phyloP scores from a whole-genome alignment of 1,140 invertebrate genomes.

The Oncopodura yosiiana region DNA sequence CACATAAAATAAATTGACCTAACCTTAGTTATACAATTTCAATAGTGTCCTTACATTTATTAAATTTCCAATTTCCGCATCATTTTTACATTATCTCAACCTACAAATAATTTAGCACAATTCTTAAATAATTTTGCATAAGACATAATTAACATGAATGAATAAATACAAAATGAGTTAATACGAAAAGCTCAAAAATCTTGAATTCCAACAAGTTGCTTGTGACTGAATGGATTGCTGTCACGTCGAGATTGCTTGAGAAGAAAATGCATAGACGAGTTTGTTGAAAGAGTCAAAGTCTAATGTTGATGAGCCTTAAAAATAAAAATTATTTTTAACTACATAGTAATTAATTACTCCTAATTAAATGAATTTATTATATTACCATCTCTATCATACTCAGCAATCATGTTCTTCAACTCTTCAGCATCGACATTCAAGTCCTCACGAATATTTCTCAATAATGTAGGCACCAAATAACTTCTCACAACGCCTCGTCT shows the following conservation, averaged over 20 bases:
- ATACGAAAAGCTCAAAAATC: neutral
- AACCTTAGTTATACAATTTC: too few relatives aligned
- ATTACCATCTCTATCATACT: slow-evolving; percentile 3
- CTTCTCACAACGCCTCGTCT: slow-evolving; percentile 13
- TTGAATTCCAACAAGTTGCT: neutral
- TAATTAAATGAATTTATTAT: neutral
- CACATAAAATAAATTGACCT: too few relatives aligned
- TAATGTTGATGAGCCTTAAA: too few relatives aligned
- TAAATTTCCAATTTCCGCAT: too few relatives aligned
- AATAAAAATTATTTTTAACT: too few relatives aligned
- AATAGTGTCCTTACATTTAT: too few relatives aligned
- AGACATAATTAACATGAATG: too few relatives aligned
- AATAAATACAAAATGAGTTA: too few relatives aligned
- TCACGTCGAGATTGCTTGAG: neutral
- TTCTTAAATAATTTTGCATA: too few relatives aligned
- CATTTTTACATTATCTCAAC: too few relatives aligned
- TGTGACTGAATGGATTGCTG: neutral
- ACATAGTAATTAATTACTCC: too few relatives aligned
- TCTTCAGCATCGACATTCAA: slow-evolving; percentile 8
- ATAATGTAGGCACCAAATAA: slow-evolving; percentile 14
- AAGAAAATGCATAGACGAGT: neutral
- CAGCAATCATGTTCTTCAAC: neutral
- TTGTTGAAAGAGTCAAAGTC: neutral
- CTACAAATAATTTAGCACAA: too few relatives aligned
- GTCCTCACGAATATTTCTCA: slow-evolving; percentile 9